phyloP scores from a whole-genome alignment of 2,888 invertebrate species.

The Acrobasis suavella region DNA sequence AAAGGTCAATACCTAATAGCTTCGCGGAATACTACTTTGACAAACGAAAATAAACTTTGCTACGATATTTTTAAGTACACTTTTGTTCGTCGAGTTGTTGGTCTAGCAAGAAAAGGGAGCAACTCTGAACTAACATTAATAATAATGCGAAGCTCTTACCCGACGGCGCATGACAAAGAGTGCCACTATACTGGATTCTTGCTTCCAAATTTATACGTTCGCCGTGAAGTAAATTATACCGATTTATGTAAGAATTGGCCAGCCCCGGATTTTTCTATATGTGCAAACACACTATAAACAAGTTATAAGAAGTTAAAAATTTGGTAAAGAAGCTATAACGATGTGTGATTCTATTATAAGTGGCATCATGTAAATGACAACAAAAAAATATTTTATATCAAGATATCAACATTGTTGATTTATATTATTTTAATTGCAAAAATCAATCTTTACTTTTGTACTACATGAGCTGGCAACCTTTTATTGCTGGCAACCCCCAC shows the following conservation, averaged over 20 bases:
- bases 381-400: too few relatives aligned
- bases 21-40: conserved; percentile 7
- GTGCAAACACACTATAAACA: neutral
- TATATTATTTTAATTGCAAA: too few relatives aligned
- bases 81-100: conserved; percentile 7
- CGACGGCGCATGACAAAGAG: conserved; percentile 39
- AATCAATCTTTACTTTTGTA: too few relatives aligned
- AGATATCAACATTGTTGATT: too few relatives aligned
- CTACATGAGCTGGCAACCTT: too few relatives aligned
- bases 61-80: conserved; percentile 7
- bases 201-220: conserved; percentile 37
- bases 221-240: conserved; percentile 35
- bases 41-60: conserved; percentile 17
- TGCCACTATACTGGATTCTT: conserved; percentile 36
- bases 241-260: conserved; percentile 2
- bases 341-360: too few relatives aligned
- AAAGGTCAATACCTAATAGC: conserved; percentile 26
- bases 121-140: conserved; percentile 39
- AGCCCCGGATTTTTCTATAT: neutral
- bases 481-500: too few relatives aligned
- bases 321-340: too few relatives aligned
- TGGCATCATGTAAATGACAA: too few relatives aligned
- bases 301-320: neutral
- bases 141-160: conserved; percentile 41
- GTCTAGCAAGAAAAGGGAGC: conserved; percentile 22